Percentiles rank a stretch among this genome's conserved stretches.
Evolutionary conservation across 2,797 vertebrate genomes (phyloP).

Genomic region (Urophycis tenuis): DNA sequence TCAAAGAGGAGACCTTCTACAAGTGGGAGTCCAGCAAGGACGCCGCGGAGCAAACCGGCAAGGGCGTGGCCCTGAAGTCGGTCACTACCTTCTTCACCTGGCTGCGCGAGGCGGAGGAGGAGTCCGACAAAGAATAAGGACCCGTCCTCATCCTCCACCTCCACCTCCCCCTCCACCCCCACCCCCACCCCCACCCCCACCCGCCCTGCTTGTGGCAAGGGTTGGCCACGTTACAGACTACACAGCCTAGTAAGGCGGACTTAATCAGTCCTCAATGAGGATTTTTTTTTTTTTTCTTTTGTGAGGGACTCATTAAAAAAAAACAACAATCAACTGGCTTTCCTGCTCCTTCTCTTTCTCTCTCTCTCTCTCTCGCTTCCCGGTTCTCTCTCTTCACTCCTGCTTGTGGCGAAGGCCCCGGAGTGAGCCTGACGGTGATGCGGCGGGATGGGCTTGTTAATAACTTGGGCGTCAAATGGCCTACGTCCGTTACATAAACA

Average conservation of each 20-base stretch:
- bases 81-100: conserved; percentile 97
- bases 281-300: conserved; percentile 46
- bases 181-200: conserved; percentile 34
- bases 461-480: conserved; percentile 54
- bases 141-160: conserved; percentile 36
- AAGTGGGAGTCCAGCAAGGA: conserved; percentile 98
- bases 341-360: conserved; percentile 51
- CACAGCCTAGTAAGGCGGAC: conserved; percentile 63
- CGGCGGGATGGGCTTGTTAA: conserved; percentile 64
- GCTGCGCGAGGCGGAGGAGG: conserved; percentile 93
- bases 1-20: conserved; percentile 97
- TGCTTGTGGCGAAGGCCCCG: conserved; percentile 66
- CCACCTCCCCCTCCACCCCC: conserved; percentile 37
- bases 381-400: conserved; percentile 48
- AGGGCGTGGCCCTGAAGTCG: conserved; percentile 95
- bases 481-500: conserved; percentile 55
- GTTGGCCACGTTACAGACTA: conserved; percentile 47
- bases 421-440: conserved; percentile 64
- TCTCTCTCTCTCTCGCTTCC: conserved; percentile 58
- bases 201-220: conserved; percentile 39
- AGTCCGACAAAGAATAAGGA: conserved; percentile 91
- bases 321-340: conserved; percentile 30
- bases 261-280: conserved; percentile 70
- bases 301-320: conserved; percentile 60
- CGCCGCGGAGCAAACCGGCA: conserved; percentile 88